Base-by-base conservation (phyloP, 2,113 vertebrate species). In the Osmerus mordax region DNA sequence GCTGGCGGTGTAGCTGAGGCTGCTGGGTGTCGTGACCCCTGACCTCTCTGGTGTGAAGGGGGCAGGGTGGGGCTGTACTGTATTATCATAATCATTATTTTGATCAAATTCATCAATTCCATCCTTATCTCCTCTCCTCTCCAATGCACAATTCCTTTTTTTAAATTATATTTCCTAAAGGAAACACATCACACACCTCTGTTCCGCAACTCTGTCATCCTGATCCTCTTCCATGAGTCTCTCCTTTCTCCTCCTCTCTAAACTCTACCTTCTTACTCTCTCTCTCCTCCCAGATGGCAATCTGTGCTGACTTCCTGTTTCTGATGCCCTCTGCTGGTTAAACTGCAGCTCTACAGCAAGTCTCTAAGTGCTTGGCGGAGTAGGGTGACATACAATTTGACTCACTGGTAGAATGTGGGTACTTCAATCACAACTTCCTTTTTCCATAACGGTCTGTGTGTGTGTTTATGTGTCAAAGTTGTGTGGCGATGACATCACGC, bases 241-340 rank as follows among this genome's bases (percentile, higher is more conserved):
- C 29, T 0, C 29, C 16, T 16, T 16, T 32, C 61, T 18, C 7
- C 61, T 1, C 61, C 15, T 19, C 9, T 9, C 41, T 47, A 11
- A 47, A 47, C 29, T 36, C 16, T n/a, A 11, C 15, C 13, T 23
- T 61, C 59, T 28, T 5, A 9, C 12, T 1, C 59, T 61, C 59
- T 28, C 59, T 25, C 59, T 28, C 59, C 12, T 1, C 13, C 51
- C 7, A 1, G 6, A 3, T 4, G 8, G 36, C 6, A 7, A 23
- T 23, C 23, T 23, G 23, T 23, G 23, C 23, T 47, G 8, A 12
- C 8, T 47, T 67, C 9, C 21, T 65, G 70, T 74, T 23, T 77
- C 59, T 84, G 73, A 53, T 62, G 9, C 85, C 85, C 76, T 81
- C 86, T 85, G 71, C 75, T 83, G 87, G n/a, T 41, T 25, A 63